These are phyloP conservation scores for Melanaphis sacchari DNA, from an alignment of 1,140 invertebrate genomes.

Conservation along the genomic window DNA sequence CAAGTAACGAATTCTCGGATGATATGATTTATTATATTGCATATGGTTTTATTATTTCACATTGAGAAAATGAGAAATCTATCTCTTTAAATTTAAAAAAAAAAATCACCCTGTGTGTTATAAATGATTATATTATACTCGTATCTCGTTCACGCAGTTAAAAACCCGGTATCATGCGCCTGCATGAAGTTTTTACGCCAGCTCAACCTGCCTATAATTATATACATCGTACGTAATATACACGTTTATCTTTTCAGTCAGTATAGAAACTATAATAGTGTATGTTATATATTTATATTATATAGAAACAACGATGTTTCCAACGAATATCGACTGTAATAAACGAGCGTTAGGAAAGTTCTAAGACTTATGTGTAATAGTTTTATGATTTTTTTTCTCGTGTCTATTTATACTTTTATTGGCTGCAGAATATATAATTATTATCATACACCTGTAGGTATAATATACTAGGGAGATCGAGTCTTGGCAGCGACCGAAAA, in stretches of 20 bases:
- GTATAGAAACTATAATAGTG: neutral
- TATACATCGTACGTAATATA: neutral
- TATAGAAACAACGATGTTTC: neutral
- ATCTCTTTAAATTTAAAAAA: neutral
- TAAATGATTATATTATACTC: neutral
- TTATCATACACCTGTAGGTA: neutral
- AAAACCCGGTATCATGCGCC: neutral
- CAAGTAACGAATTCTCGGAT: too few relatives aligned
- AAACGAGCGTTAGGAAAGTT: neutral
- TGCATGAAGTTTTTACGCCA: neutral
- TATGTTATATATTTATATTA: neutral
- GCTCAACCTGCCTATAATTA: neutral
- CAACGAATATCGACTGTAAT: too few relatives aligned
- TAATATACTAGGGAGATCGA: neutral
- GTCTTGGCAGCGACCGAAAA: neutral
- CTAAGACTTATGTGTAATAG: neutral
- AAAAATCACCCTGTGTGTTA: neutral
- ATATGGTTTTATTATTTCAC: too few relatives aligned
- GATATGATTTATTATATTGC: too few relatives aligned
- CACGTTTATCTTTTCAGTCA: neutral
- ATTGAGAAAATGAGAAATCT: neutral
- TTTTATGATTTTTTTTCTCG: neutral
- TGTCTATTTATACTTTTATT: neutral
- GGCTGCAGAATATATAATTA: neutral
- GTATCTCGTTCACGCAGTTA: neutral